A percentile compares a stretch with the other conserved stretches of the same genome.
phyloP scores from a whole-genome alignment of 2,888 invertebrate genomes.

The Chamaedrilus cognettii region DNA sequence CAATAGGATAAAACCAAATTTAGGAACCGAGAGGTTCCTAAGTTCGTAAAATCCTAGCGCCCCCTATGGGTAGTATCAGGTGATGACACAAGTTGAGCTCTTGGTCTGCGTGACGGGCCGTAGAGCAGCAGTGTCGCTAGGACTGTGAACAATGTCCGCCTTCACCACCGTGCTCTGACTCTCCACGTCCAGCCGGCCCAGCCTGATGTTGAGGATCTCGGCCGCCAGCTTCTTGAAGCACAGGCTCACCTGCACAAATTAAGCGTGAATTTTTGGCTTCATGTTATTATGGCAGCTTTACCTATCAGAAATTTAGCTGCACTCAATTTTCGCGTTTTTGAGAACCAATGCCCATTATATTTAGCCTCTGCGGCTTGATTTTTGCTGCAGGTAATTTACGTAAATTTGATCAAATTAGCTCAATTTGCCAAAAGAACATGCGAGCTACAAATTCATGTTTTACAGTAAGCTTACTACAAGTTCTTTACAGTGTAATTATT shows the following conservation, averaged over 20 bases:
- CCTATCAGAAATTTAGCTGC: too few species aligned
- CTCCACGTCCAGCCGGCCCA: conserved; percentile 71
- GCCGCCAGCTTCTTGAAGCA: conserved; percentile 73
- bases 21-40: too few species aligned
- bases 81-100: conserved; percentile 8
- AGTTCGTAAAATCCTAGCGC: too few species aligned
- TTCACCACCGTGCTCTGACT: conserved; percentile 69
- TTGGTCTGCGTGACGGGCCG: conserved; percentile 24
- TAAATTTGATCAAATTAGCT: neutral
- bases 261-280: too few species aligned
- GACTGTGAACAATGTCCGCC: conserved; percentile 64
- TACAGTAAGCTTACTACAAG: too few species aligned
- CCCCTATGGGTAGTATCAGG: too few species aligned
- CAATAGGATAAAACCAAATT: too few species aligned
- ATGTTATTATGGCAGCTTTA: too few species aligned
- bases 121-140: conserved; percentile 17
- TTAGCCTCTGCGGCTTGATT: neutral
- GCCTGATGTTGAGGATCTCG: conserved; percentile 68
- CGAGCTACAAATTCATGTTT: too few species aligned
- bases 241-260: conserved; percentile 51
- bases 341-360: neutral
- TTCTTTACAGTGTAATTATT: too few species aligned
- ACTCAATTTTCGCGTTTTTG: too few species aligned
- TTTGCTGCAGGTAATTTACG: neutral
- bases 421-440: too few species aligned